phyloP scores from a whole-genome alignment of 1,140 invertebrate genomes.

The Popillia japonica region DNA sequence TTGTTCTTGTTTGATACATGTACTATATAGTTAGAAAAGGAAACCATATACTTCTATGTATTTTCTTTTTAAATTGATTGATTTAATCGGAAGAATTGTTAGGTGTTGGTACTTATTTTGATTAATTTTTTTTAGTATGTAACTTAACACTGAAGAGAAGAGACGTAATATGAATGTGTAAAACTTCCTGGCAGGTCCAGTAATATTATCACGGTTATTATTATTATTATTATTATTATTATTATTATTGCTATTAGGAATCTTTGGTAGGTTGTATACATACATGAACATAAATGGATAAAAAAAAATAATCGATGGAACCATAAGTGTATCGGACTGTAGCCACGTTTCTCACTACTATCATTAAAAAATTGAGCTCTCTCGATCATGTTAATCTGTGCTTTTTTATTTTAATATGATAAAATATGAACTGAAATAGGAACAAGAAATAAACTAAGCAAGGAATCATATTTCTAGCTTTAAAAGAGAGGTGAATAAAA shows the following conservation, averaged over 20 bases:
- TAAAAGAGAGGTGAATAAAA: conserved; percentile 58
- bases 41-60: too few relatives aligned
- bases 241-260: neutral
- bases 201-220: too few relatives aligned
- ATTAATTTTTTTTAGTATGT: neutral
- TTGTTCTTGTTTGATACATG: too few relatives aligned
- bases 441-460: conserved; percentile 39
- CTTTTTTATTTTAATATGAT: conserved; percentile 59
- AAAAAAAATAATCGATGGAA: too few relatives aligned
- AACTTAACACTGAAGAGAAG: conserved; percentile 9
- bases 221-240: too few relatives aligned
- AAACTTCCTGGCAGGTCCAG: conserved; percentile 47
- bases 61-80: too few relatives aligned
- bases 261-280: neutral
- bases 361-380: conserved; percentile 50
- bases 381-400: conserved; percentile 54
- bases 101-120: neutral
- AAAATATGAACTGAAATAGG: too few relatives aligned
- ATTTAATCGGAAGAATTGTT: neutral
- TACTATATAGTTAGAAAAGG: too few relatives aligned
- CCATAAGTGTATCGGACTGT: conserved; percentile 45
- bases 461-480: conserved; percentile 58
- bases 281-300: conserved; percentile 15
- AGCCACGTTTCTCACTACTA: conserved; percentile 46
- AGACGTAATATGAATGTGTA: neutral